Conservation (phyloP, 1,140 invertebrate species). For the Lepidurus packardi region DNA sequence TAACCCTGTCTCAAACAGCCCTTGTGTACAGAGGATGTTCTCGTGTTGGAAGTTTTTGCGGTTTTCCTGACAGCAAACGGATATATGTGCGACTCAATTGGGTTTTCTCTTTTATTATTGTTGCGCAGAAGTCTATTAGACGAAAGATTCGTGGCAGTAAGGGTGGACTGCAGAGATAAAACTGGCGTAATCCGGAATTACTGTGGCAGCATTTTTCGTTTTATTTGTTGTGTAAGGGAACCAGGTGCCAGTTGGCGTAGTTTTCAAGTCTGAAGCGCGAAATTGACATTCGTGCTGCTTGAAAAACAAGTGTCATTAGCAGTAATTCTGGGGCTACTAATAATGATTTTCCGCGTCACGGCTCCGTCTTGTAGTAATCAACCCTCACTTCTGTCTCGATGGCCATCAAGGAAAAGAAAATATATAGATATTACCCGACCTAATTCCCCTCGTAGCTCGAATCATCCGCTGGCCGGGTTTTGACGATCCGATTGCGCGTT, state of each 20-base stretch:
- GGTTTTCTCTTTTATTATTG: too few species aligned
- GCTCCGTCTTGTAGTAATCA: neutral
- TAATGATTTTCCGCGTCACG: neutral
- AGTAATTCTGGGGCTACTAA: neutral
- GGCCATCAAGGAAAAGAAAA: neutral
- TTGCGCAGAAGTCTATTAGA: too few species aligned
- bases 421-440: neutral
- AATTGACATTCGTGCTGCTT: neutral
- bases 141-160: too few species aligned
- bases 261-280: neutral
- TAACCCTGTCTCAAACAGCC: too few species aligned
- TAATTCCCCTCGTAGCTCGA: neutral
- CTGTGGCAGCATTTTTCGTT: too few species aligned
- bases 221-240: neutral
- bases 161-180: too few species aligned
- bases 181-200: too few species aligned
- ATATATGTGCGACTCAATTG: too few species aligned
- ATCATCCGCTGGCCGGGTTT: neutral
- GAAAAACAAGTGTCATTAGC: neutral
- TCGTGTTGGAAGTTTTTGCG: too few species aligned
- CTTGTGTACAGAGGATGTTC: too few species aligned
- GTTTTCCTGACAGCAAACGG: too few species aligned
- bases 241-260: neutral
- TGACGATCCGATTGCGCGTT: neutral
- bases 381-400: neutral